A percentile compares a stretch with the other conserved stretches of the same genome.
Evolutionary conservation across 2,888 invertebrate genomes (phyloP).

Genomic region (Cartodere bifasciata): DNA sequence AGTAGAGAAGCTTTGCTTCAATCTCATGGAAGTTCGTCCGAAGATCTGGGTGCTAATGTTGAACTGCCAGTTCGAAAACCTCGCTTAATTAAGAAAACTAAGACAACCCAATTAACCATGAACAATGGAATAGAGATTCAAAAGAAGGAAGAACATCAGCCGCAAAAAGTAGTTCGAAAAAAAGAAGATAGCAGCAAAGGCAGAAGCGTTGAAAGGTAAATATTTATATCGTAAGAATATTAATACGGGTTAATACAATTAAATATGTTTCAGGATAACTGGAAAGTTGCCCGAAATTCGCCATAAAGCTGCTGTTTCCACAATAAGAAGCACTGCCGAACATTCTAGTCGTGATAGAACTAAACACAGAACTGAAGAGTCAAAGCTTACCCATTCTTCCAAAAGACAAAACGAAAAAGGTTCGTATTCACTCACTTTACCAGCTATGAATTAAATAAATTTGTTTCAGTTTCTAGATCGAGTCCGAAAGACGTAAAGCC

Average conservation of each 20-base stretch:
- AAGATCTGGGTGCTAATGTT: slow-evolving; percentile 33
- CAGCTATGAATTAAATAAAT: too few species aligned
- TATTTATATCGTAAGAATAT: slow-evolving; percentile 7
- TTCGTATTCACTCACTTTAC: too few species aligned
- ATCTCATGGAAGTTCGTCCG: slow-evolving; percentile 39
- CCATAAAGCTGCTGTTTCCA: slow-evolving; percentile 36
- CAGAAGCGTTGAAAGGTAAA: slow-evolving; percentile 26
- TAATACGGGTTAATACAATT: not conserved
- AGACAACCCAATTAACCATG: slow-evolving; percentile 25
- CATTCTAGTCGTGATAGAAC: slow-evolving; percentile 28
- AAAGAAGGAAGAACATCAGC: slow-evolving; percentile 17
- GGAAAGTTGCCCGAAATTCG: slow-evolving; percentile 33
- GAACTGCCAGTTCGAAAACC: slow-evolving; percentile 30
- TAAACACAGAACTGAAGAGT: slow-evolving; percentile 21
- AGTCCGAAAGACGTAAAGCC: too few species aligned
- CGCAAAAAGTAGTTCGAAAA: slow-evolving; percentile 16
- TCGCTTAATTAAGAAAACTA: slow-evolving; percentile 31
- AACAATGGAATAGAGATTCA: slow-evolving; percentile 25
- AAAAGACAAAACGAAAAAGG: too few species aligned
- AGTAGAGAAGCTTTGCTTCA: slow-evolving; percentile 38
- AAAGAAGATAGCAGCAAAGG: slow-evolving; percentile 14
- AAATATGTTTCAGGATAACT: slow-evolving; percentile 20
- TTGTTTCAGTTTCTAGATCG: too few species aligned
- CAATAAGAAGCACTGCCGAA: slow-evolving; percentile 34
- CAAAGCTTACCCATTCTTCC: not conserved